Conservation (phyloP, 2,888 invertebrate genomes). For the Stictocephala bisonia region DNA sequence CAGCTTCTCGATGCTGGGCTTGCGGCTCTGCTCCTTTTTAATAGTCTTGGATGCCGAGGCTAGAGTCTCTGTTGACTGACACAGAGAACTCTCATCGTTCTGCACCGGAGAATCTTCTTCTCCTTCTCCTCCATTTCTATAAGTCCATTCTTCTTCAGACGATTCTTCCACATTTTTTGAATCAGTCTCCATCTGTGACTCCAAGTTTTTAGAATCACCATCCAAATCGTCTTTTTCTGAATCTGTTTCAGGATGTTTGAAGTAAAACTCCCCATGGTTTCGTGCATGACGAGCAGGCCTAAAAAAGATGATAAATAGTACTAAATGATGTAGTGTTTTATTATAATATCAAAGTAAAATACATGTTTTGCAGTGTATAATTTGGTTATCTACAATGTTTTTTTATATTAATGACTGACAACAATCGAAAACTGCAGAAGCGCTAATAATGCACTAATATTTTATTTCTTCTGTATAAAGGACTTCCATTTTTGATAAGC, state of each 20-base stretch:
- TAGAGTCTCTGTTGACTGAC: slow-evolving; percentile 48
- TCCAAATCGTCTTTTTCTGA: slow-evolving; percentile 71
- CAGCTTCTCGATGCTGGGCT: slow-evolving; percentile 42
- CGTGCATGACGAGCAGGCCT: slow-evolving; percentile 79
- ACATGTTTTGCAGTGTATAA: no score
- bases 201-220: slow-evolving; percentile 64
- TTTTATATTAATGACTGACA: no score
- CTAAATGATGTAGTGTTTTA: slow-evolving; percentile 5
- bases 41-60: slow-evolving; percentile 30
- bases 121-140: slow-evolving; percentile 61
- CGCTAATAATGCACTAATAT: no score
- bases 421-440: no score
- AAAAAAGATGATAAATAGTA: no score
- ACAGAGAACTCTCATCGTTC: slow-evolving; percentile 50
- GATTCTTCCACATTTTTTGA: slow-evolving; percentile 66
- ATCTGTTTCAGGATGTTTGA: slow-evolving; percentile 88
- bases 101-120: slow-evolving; percentile 54
- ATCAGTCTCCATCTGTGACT: neutral
- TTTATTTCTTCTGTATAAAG: no score
- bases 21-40: slow-evolving; percentile 51
- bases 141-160: slow-evolving; percentile 76
- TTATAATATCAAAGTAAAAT: no score
- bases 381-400: neutral
- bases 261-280: slow-evolving; percentile 86
- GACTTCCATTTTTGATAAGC: no score